phyloP scores from a whole-genome alignment of 2,797 vertebrate species.

The Myotis vivesi region DNA sequence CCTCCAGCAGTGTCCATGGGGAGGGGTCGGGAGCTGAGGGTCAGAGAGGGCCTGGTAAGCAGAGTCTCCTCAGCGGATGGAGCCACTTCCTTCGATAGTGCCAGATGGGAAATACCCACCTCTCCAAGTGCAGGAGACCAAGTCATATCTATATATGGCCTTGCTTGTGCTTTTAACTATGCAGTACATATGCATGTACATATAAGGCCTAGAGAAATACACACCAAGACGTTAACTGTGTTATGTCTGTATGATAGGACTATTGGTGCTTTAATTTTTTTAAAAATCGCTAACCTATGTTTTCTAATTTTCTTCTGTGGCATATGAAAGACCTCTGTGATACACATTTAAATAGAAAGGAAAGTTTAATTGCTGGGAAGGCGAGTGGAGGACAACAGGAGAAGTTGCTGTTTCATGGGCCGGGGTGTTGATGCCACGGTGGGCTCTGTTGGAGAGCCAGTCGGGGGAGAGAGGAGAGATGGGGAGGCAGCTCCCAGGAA shows the following conservation, averaged over 20 bases:
- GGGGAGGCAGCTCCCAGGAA: not conserved
- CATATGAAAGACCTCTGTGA: not conserved
- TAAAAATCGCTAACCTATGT: not conserved
- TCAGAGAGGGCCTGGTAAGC: not conserved
- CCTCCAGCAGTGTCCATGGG: fast-evolving
- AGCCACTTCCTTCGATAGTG: not conserved
- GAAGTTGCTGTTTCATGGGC: not conserved
- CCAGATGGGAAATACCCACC: not conserved
- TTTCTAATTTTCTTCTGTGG: not conserved
- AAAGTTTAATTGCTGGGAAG: not conserved
- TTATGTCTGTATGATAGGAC: not conserved
- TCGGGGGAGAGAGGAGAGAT: not conserved
- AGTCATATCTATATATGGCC: not conserved
- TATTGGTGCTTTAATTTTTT: not conserved
- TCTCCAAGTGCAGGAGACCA: not conserved
- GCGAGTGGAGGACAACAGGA: not conserved
- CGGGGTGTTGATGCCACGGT: fast-evolving
- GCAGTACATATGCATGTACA: fast-evolving
- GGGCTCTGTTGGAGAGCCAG: not conserved
- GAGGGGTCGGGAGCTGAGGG: not conserved
- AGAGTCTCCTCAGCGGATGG: not conserved
- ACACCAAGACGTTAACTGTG: not conserved
- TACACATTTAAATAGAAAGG: not conserved
- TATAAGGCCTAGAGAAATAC: not conserved
- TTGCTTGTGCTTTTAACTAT: not conserved